Conservation (phyloP, 2,888 invertebrate species). For the Morpho achilles region DNA sequence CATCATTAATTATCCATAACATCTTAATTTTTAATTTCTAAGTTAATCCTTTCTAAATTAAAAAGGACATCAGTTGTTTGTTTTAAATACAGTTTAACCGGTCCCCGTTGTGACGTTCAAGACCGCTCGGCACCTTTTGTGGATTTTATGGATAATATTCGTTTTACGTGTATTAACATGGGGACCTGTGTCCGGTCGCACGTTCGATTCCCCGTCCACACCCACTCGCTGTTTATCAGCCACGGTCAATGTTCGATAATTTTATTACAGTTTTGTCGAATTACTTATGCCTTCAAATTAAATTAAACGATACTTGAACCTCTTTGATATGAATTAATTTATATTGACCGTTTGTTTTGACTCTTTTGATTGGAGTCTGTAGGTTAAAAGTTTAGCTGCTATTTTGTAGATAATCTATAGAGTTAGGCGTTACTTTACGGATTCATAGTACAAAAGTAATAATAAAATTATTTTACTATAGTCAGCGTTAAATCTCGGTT, state of each 20-base stretch:
- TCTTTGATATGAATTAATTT: slow-evolving; percentile 55
- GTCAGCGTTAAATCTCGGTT: no score
- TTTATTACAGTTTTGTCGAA: slow-evolving; percentile 77
- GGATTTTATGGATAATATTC: slow-evolving; percentile 72
- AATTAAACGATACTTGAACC: slow-evolving; percentile 71
- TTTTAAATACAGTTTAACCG: slow-evolving; percentile 35
- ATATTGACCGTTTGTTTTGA: slow-evolving; percentile 18
- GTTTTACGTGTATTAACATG: slow-evolving; percentile 71
- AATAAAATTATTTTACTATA: no score
- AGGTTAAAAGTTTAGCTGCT: no score
- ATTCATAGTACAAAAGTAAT: no score
- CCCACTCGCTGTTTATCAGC: slow-evolving; percentile 58
- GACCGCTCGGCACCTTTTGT: slow-evolving; percentile 75
- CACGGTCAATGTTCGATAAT: slow-evolving; percentile 73
- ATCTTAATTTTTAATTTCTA: no score
- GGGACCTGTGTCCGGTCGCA: slow-evolving; percentile 63
- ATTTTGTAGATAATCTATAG: no score
- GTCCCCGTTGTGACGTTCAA: slow-evolving; percentile 46
- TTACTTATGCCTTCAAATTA: slow-evolving; percentile 71
- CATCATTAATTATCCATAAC: no score
- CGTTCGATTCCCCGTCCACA: slow-evolving; percentile 44
- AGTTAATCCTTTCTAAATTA: no score
- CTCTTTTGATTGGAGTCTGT: slow-evolving; percentile 1
- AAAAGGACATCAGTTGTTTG: not conserved
- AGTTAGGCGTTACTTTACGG: no score